phyloP scores from a whole-genome alignment of 2,888 invertebrate species.

The Pseudococcus viburni region DNA sequence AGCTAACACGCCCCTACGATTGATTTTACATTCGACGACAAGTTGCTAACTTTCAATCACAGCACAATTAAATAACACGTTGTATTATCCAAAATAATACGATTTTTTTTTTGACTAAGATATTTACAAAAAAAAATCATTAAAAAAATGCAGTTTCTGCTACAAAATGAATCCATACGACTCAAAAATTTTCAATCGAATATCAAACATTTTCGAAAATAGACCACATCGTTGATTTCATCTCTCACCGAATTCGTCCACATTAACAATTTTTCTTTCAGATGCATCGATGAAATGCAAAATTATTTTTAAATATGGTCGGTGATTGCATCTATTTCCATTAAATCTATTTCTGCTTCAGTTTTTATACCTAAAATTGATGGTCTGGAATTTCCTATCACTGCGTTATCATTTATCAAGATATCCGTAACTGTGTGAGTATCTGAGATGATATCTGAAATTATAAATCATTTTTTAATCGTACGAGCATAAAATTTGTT shows the following conservation, averaged over 20 bases:
- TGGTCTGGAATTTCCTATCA: slow-evolving; percentile 9
- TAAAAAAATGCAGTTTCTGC: background rate
- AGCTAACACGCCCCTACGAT: background rate
- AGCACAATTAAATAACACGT: background rate
- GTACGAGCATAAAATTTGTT: background rate
- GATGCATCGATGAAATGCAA: background rate
- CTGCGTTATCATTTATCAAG: slow-evolving; percentile 32
- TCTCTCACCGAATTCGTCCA: background rate
- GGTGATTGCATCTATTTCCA: slow-evolving; percentile 53
- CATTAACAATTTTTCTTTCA: background rate
- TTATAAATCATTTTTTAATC: background rate
- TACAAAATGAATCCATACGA: background rate
- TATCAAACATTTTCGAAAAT: background rate
- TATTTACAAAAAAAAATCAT: background rate
- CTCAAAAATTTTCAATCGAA: background rate
- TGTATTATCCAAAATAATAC: background rate
- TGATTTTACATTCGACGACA: background rate
- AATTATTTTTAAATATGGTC: slow-evolving; percentile 3
- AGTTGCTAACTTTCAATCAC: slow-evolving; percentile 28
- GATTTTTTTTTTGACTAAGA: background rate
- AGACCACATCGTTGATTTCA: background rate
- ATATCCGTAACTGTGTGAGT: slow-evolving; percentile 16
- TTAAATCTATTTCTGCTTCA: slow-evolving; percentile 62
- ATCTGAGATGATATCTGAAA: slow-evolving; percentile 51
- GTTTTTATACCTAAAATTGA: slow-evolving; percentile 51